phyloP scores from a whole-genome alignment of 2,113 vertebrate genomes.

The Tetrao urogallus region DNA sequence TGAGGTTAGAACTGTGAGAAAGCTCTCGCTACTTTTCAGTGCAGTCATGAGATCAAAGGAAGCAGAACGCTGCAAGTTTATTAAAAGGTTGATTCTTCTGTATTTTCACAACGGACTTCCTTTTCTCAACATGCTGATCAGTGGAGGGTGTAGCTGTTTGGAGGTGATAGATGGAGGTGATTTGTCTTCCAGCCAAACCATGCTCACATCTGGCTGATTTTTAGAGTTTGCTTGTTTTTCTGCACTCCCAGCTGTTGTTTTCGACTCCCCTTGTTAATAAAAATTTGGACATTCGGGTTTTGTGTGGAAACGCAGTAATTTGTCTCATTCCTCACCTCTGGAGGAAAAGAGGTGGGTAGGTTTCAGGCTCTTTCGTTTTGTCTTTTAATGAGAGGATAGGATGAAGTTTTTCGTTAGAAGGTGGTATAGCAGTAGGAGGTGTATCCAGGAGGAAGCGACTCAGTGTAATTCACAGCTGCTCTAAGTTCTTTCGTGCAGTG shows the following conservation, averaged over 20 bases:
- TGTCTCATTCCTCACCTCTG: conserved; percentile 11
- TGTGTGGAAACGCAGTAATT: background rate
- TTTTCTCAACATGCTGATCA: background rate
- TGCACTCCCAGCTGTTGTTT: background rate
- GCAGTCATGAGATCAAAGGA: background rate
- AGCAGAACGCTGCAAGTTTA: background rate
- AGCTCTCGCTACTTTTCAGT: background rate
- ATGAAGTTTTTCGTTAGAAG: background rate
- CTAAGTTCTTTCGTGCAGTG: background rate
- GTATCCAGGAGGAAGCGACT: background rate
- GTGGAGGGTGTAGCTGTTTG: background rate
- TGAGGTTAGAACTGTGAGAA: background rate
- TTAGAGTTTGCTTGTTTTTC: background rate
- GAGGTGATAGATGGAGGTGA: background rate
- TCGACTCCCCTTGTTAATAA: background rate
- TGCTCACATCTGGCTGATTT: background rate
- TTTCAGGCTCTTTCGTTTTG: background rate
- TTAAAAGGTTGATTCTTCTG: background rate
- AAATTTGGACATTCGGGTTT: conserved; percentile 29
- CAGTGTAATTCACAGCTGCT: background rate
- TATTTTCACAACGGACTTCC: background rate
- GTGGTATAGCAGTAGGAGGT: background rate
- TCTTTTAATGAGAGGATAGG: background rate
- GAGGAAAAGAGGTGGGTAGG: background rate
- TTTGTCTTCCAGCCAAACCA: background rate